phyloP scores from a whole-genome alignment of 2,888 invertebrate species.

The Diplolepis rosae region DNA sequence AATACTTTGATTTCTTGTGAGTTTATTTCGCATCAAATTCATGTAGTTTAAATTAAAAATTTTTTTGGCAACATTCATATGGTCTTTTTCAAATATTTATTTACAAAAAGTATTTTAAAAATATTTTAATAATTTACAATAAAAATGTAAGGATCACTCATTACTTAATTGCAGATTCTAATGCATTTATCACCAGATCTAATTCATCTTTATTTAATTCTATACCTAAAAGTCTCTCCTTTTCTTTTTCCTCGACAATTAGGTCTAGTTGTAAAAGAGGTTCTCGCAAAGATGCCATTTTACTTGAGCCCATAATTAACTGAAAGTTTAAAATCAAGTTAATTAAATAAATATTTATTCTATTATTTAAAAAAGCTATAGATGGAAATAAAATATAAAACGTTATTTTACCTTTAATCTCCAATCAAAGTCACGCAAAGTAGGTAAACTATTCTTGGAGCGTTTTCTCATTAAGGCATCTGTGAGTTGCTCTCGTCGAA shows the following conservation, averaged over 20 bases:
- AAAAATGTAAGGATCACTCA: not conserved
- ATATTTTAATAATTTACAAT: not conserved
- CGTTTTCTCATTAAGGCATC: slow-evolving; percentile 57
- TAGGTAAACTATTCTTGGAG: slow-evolving; percentile 64
- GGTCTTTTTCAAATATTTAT: not conserved
- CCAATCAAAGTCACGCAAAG: slow-evolving; percentile 76
- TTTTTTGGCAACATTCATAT: too few relatives aligned
- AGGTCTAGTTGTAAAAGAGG: slow-evolving; percentile 75
- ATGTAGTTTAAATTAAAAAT: too few relatives aligned
- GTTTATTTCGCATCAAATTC: too few relatives aligned
- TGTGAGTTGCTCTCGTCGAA: slow-evolving; percentile 60
- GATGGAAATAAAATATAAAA: not conserved
- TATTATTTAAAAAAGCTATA: not conserved
- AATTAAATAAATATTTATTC: too few relatives aligned
- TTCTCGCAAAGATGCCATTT: slow-evolving; percentile 73
- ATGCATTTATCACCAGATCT: slow-evolving; percentile 61
- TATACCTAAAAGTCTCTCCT: slow-evolving; percentile 54
- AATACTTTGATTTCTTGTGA: too few relatives aligned
- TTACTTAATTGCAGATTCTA: slow-evolving; percentile 54
- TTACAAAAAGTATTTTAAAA: not conserved
- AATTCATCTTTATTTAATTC: slow-evolving; percentile 66
- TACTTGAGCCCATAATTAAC: slow-evolving; percentile 76
- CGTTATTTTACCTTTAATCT: slow-evolving; percentile 71
- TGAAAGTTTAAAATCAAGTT: slow-evolving; percentile 44
- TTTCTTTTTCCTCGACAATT: slow-evolving; percentile 55